Evolutionary conservation across 2,888 invertebrate genomes (phyloP).

Genomic region (Tipula helvola): DNA sequence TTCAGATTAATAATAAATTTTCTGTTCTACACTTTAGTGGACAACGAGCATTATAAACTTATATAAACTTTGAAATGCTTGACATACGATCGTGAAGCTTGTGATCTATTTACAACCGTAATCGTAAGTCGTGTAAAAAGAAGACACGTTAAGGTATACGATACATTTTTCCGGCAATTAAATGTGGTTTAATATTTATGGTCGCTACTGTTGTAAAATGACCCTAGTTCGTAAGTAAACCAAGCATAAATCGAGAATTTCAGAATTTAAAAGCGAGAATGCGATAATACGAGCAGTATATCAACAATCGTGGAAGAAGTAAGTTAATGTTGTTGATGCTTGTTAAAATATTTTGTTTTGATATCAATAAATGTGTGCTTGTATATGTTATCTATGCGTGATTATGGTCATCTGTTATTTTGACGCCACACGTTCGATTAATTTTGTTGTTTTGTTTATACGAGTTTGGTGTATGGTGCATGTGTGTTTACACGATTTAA

Average conservation of each 20-base stretch:
- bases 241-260: neutral
- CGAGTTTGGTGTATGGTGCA: neutral
- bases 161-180: neutral
- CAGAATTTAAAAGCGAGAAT: neutral
- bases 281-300: too few relatives aligned
- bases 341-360: neutral
- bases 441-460: neutral
- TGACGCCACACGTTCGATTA: neutral
- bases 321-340: neutral
- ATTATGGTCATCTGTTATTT: neutral
- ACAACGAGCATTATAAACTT: too few relatives aligned
- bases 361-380: neutral
- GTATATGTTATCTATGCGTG: neutral
- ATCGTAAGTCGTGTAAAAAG: neutral
- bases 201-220: neutral
- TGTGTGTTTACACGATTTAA: neutral
- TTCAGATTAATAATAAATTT: too few relatives aligned
- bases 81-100: too few relatives aligned
- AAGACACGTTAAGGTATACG: neutral
- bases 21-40: too few relatives aligned
- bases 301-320: neutral
- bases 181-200: neutral
- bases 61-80: too few relatives aligned
- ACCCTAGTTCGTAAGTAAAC: neutral
- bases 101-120: too few relatives aligned